phyloP scores from a whole-genome alignment of 37 sponge, comb jelly and placozoan species.

The Haliclona indistincta region DNA sequence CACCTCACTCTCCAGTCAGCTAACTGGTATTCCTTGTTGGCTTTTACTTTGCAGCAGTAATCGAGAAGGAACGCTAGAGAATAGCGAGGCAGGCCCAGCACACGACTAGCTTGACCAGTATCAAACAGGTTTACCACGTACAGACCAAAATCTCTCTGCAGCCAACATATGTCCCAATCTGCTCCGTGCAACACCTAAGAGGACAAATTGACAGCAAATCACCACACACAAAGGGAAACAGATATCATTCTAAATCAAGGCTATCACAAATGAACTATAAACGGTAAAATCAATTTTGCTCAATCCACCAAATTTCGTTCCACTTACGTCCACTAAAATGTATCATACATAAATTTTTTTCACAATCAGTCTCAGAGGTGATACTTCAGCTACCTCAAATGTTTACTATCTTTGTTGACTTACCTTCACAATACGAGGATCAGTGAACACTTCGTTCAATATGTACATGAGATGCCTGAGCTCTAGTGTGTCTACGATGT shows the following conservation, averaged over 20 bases:
- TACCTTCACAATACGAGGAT: constrained; percentile 95
- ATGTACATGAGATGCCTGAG: constrained; percentile 75
- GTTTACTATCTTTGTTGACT: background rate
- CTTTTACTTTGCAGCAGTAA: constrained; percentile 88
- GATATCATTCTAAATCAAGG: too few species aligned
- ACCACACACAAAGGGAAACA: too few species aligned
- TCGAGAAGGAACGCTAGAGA: constrained; percentile 89
- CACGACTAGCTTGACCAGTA: constrained; percentile 79
- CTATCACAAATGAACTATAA: too few species aligned
- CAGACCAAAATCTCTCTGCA: constrained; percentile 93
- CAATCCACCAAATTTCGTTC: background rate
- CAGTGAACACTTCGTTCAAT: constrained; percentile 84
- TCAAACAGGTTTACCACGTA: constrained; percentile 98
- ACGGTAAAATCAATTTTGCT: too few species aligned
- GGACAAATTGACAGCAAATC: background rate
- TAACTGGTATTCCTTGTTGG: constrained; percentile 93
- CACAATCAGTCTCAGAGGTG: too few species aligned
- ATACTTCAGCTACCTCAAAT: too few species aligned
- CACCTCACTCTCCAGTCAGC: constrained; percentile 98
- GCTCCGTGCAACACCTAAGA: constrained; percentile 94
- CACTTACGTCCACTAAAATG: background rate
- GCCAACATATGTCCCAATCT: constrained; percentile 86
- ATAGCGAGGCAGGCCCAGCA: constrained; percentile 71
- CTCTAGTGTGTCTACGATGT: constrained; percentile 84
- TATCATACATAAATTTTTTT: too few species aligned